Evolutionary conservation across 1,140 invertebrate species (phyloP), one percentile per base, ranked within the genome.

Genomic region (Drosophila bifasciata): DNA sequence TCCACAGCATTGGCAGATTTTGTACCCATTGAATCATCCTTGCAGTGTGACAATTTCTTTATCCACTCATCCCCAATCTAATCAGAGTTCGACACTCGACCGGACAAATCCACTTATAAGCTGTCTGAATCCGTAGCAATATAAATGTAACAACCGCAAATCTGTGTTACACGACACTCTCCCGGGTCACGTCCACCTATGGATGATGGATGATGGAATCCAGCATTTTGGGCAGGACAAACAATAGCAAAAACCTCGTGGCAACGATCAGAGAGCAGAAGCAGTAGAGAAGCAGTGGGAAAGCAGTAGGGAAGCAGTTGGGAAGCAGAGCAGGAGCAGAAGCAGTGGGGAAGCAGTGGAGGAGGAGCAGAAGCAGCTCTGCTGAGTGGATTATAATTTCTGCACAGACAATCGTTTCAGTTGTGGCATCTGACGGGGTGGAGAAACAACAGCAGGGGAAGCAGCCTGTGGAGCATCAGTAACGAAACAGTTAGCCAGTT

Each of bases 401-500:
- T 50, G 64, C 40, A 40, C 17, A 25, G 60, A 61, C 58, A 39
- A 49, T 60, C 25, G 45, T 43, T 66, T 5, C 5, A 28, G 8
- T 3, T 25, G 61, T 40, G 48, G 40, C 40, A 44, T 21, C 13
- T 45, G 43, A 17, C n/a, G 44, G 28, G 16, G 19, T 1, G 48
- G 48, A 60, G 59, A 36, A 53, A 60, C 19, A 21, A 21, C 19
- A 21, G 19, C 19, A 19, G 3, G 3, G 4, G 19, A 2, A 21
- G 19, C 19, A 21, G 19, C 19, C 28, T 28, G 49, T 67, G 57
- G 61, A 25, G 58, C 28, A 58, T 64, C 71, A 61, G 57, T 45
- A 62, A 86, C 83, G 57, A 48, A 62, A 86, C 83, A 88, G 83
- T 86, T 86, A 88, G 60, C 74, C 63, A 69, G 66, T 68, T 68